A percentile compares a stretch with the other conserved stretches of the same genome.
These are phyloP conservation scores for Zaprionus capensis DNA, from an alignment of 1,140 invertebrate genomes.

Conservation along the genomic window DNA sequence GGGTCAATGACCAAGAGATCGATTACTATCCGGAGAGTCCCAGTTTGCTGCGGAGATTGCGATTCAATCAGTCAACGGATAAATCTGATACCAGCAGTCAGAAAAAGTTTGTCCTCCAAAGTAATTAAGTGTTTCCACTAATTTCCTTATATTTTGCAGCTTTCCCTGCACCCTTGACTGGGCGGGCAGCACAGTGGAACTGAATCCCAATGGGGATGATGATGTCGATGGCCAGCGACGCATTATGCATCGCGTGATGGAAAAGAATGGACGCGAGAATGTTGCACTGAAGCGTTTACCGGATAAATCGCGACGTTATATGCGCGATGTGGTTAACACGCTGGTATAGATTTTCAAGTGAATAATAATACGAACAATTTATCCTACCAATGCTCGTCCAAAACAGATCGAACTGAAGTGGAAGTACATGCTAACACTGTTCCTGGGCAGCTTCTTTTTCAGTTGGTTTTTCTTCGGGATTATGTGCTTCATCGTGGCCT, in stretches of 20 bases:
- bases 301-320: slow-evolving; percentile 85
- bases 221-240: slow-evolving; percentile 51
- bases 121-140: neutral
- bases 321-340: slow-evolving; percentile 87
- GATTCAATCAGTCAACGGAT: slow-evolving; percentile 27
- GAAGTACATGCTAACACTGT: slow-evolving; percentile 86
- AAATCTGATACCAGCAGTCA: slow-evolving; percentile 64
- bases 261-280: slow-evolving; percentile 76
- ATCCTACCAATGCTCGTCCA: neutral
- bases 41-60: slow-evolving; percentile 43
- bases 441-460: slow-evolving; percentile 85
- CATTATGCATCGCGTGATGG: slow-evolving; percentile 70
- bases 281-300: slow-evolving; percentile 83
- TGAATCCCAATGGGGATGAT: slow-evolving; percentile 48
- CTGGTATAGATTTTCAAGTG: slow-evolving; percentile 84
- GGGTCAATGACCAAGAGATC: slow-evolving; percentile 46
- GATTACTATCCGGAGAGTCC: slow-evolving; percentile 78
- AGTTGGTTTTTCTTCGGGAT: slow-evolving; percentile 86
- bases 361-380: neutral
- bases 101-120: slow-evolving; percentile 50
- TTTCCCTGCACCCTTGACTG: slow-evolving; percentile 68
- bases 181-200: slow-evolving; percentile 72
- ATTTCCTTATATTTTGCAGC: slow-evolving; percentile 22
- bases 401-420: slow-evolving; percentile 86
- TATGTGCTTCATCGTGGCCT: slow-evolving; percentile 85